Percentiles rank a stretch among this genome's conserved stretches.
phyloP scores from a whole-genome alignment of 2,797 vertebrate genomes.

The Labeo calbasu region DNA sequence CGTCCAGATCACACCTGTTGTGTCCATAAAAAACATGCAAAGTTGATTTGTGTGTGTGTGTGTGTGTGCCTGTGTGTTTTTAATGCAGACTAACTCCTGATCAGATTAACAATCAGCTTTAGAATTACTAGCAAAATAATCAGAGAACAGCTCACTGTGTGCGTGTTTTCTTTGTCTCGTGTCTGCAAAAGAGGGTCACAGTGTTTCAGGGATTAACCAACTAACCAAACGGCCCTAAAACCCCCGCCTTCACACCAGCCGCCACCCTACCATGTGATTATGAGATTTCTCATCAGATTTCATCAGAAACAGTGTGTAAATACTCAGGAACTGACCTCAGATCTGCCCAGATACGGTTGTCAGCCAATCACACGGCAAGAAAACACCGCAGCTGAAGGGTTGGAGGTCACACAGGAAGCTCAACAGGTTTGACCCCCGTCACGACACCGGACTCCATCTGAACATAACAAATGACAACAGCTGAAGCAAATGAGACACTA shows the following conservation, averaged over 20 bases:
- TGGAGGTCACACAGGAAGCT: constrained; percentile 35
- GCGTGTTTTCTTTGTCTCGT: neutral
- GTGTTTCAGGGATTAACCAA: constrained; percentile 20
- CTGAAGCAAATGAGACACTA: neutral
- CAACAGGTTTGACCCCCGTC: constrained; percentile 8
- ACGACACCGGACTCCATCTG: neutral
- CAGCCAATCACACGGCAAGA: constrained; percentile 47
- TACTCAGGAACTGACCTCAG: constrained; percentile 7
- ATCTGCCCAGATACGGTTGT: constrained; percentile 48
- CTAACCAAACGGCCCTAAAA: neutral
- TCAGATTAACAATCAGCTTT: constrained; percentile 11
- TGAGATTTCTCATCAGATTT: neutral
- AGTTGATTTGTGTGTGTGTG: neutral
- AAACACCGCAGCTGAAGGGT: constrained; percentile 48
- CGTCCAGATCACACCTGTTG: neutral
- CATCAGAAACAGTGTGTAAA: neutral
- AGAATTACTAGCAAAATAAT: neutral
- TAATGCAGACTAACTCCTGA: constrained; percentile 7
- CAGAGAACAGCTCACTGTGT: neutral
- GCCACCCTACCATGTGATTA: neutral
- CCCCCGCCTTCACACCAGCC: neutral
- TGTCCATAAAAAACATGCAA: neutral
- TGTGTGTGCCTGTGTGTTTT: constrained; percentile 16
- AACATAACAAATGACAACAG: neutral
- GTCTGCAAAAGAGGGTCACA: neutral